Percentiles rank a stretch among this genome's conserved stretches.
Conservation (phyloP, 1,140 invertebrate genomes). For the Philopotamus ludificatus region DNA sequence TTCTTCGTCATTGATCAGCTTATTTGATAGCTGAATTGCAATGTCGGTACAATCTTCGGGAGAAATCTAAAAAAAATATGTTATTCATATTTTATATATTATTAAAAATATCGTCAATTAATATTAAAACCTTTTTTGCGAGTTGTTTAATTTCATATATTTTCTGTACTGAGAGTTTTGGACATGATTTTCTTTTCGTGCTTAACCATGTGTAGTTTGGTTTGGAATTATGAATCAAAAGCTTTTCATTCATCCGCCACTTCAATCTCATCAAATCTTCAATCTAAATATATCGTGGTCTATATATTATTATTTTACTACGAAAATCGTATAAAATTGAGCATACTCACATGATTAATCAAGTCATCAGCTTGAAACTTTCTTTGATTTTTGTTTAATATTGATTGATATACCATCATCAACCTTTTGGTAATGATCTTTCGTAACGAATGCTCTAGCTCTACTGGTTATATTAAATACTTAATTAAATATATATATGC, state of each 20-base stretch:
- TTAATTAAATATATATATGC: too few relatives aligned
- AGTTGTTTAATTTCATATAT: background rate
- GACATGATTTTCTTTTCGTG: background rate
- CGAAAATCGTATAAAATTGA: background rate
- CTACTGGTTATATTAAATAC: too few relatives aligned
- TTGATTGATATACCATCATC: background rate
- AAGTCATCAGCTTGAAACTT: background rate
- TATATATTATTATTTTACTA: background rate
- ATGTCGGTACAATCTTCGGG: background rate
- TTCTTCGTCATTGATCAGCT: background rate
- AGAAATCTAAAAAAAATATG: conserved; percentile 15
- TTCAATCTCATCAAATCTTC: conserved; percentile 7
- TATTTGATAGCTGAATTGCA: conserved; percentile 2
- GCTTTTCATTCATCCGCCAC: background rate
- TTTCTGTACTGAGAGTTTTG: background rate
- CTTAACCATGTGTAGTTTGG: conserved; percentile 3
- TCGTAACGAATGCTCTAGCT: too few relatives aligned
- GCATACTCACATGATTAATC: background rate
- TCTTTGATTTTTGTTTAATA: background rate
- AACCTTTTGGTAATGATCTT: too few relatives aligned
- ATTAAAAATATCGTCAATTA: background rate
- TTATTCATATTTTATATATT: background rate
- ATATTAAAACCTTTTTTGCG: background rate
- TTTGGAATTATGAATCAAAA: background rate
- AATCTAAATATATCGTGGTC: conserved; percentile 1